A percentile compares a stretch with the other conserved stretches of the same genome.
Evolutionary conservation across 2,113 vertebrate genomes (phyloP).

Genomic region (Noturus placidus): DNA sequence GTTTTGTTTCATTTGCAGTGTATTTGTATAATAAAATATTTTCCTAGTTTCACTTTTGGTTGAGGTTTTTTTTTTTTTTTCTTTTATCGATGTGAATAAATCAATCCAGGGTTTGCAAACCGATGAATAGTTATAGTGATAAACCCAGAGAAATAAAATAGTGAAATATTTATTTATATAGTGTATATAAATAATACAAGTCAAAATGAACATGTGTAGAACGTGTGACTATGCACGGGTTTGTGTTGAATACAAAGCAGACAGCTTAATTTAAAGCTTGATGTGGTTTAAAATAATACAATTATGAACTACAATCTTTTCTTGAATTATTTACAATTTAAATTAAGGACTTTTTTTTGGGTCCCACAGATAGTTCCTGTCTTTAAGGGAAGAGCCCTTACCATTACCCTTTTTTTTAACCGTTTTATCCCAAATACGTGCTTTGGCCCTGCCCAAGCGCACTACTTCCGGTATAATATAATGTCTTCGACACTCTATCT

Average conservation of each 20-base stretch:
- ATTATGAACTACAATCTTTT: background rate
- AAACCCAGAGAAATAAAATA: background rate
- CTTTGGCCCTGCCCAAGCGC: background rate
- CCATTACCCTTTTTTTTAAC: background rate
- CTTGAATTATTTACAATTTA: background rate
- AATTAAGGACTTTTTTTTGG: no score
- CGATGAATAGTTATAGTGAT: background rate
- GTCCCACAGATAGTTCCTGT: background rate
- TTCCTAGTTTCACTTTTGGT: background rate
- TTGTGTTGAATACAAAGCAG: background rate
- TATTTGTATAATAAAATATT: conserved; percentile 46
- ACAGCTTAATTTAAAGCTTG: background rate
- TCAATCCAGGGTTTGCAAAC: background rate
- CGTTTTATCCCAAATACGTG: background rate
- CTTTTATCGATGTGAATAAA: background rate
- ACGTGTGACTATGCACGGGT: background rate
- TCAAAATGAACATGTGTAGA: background rate
- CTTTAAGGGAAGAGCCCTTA: background rate
- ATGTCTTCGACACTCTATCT: accelerated
- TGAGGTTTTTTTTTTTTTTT: background rate
- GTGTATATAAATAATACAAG: background rate
- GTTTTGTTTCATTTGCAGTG: background rate
- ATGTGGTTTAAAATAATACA: background rate
- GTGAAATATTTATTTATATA: background rate
- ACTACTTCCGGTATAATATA: background rate